Base-by-base conservation (phyloP, 2,113 vertebrate species). In the Pluvianellus socialis region DNA sequence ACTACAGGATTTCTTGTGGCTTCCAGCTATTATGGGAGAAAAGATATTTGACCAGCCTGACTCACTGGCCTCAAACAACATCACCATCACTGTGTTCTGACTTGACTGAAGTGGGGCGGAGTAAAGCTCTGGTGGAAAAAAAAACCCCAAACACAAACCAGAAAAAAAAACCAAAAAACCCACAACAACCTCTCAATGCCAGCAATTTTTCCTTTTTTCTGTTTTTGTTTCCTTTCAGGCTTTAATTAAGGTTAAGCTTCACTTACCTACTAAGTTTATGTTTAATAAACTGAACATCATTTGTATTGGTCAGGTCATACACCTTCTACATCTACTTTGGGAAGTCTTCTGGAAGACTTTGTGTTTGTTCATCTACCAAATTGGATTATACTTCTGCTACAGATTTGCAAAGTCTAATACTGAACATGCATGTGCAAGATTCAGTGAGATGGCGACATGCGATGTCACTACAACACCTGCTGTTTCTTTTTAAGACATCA, bases 1-100 rank as follows among this genome's bases (percentile, higher is more conserved):
- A 87, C 88, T 92, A 61, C 75, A 71, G 82, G 40, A 71, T 94
- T 93, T 93, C 72, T 93, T 61, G 50, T 80, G 65, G 47, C 61
- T 93, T 93, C 56, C 65, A 97, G 87, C 81, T 82, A 44, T 58
- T 76, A 30, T 6, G 6, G 53, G n/a, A 62, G 58, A 61, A 93
- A 82, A 94, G 30, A 72, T 40, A 44, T 45, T 55, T 55, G 71
- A 77, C 47, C 52, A 83, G 56, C 56, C 42, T 88, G 70, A 73
- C 62, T 92, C 55, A 67, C 1, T 52, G 71, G 62, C 20, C 79
- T 92, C 59, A 55, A 55, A 58, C 52, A 79, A 23, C 26, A 92
- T 74, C 47, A 24, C 35, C 2, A 4, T 86, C 56, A 49, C 18
- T 50, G 50, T 83, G 55, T 53, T 88, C 30, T 61, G 40, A 66